phyloP scores from a whole-genome alignment of 2,113 vertebrate genomes.

The Rhizomys pruinosus region DNA sequence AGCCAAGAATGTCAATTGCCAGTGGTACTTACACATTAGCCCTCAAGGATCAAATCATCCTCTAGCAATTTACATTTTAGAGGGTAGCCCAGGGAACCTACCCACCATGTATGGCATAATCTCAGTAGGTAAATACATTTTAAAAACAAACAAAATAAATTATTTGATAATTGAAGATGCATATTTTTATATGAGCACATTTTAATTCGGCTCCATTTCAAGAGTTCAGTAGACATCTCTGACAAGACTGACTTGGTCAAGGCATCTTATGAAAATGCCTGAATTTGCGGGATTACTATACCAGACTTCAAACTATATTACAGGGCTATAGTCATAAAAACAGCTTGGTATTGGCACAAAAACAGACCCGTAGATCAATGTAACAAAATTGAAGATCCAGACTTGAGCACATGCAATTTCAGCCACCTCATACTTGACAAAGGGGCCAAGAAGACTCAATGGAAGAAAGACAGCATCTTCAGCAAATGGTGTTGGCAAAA shows the following conservation, averaged over 20 bases:
- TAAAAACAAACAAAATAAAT: conserved; percentile 11
- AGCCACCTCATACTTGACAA: too few relatives aligned
- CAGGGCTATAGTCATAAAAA: too few relatives aligned
- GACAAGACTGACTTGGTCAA: background rate
- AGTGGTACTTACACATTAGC: background rate
- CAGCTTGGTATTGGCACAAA: too few relatives aligned
- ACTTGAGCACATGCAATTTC: too few relatives aligned
- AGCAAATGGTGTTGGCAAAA: too few relatives aligned
- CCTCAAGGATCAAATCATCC: background rate
- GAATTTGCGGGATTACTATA: conserved; percentile 13
- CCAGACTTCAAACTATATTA: too few relatives aligned
- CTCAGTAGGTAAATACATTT: background rate
- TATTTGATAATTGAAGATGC: background rate
- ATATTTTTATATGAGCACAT: background rate
- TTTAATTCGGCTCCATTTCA: background rate
- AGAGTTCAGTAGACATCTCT: background rate
- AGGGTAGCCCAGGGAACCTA: background rate
- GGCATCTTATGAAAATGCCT: conserved; percentile 13
- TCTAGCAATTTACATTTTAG: background rate
- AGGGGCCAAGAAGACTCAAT: too few relatives aligned
- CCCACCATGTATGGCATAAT: background rate
- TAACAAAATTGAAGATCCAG: too few relatives aligned
- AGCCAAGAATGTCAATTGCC: background rate
- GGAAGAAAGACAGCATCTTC: too few relatives aligned
- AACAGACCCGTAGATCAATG: too few relatives aligned